phyloP scores from a whole-genome alignment of 2,113 vertebrate species.

The Corythornis cristatus region DNA sequence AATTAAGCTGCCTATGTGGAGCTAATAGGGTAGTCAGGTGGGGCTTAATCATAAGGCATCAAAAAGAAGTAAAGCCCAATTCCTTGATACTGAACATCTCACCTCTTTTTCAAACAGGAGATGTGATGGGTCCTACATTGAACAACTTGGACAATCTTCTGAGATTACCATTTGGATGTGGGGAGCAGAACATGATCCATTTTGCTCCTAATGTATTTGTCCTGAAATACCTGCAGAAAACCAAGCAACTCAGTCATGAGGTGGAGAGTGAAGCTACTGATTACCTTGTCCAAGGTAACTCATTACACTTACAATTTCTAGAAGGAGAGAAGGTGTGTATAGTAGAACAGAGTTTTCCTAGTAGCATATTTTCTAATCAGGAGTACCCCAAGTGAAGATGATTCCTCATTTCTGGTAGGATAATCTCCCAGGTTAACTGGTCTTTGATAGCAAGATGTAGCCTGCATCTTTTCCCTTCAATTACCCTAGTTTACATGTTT shows the following conservation, averaged over 20 bases:
- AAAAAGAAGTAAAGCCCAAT: background rate
- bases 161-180: conserved; percentile 89
- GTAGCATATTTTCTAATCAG: too few species aligned
- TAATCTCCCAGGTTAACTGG: too few species aligned
- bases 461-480: too few species aligned
- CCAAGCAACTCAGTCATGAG: conserved; percentile 85
- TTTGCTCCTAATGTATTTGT: conserved; percentile 95
- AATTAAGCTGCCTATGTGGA: background rate
- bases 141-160: conserved; percentile 90
- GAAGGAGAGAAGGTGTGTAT: too few species aligned
- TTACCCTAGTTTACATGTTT: too few species aligned
- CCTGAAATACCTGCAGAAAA: conserved; percentile 93
- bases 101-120: conserved; percentile 74
- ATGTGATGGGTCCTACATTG: conserved; percentile 92
- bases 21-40: background rate
- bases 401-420: too few species aligned
- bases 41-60: background rate
- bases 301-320: too few species aligned
- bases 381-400: too few species aligned
- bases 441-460: too few species aligned
- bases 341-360: too few species aligned
- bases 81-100: background rate
- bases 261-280: conserved; percentile 86
- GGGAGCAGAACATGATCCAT: conserved; percentile 97
- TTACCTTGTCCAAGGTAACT: too few species aligned